Base-by-base conservation (phyloP, 2,113 vertebrate genomes). In the Alligator mississippiensis region DNA sequence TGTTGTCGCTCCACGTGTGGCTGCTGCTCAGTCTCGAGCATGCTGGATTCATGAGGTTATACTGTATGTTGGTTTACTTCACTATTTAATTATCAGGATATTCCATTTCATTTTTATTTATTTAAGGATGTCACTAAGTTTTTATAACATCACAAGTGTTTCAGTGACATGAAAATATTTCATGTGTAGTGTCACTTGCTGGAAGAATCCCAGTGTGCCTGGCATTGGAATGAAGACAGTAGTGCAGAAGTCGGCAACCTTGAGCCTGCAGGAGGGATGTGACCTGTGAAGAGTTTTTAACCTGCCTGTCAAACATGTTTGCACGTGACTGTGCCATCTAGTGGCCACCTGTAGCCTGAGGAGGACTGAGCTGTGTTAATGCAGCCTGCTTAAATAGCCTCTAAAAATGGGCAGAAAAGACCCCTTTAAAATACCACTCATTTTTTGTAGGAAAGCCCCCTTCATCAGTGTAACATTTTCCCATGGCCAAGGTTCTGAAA, bases 111-210 rank as follows among this genome's bases (percentile, higher is more conserved):
- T 47, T 47, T 9, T 57, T 79, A 88, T 87, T 87, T 79, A 87
- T 79, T 90, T 59, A 87, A 24, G 58, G 54, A 57, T 90, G 68
- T 84, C 79, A 59, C 60, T 78, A 61, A 70, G 18, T 57, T 25
- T 88, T 86, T 89, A 87, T 91, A 87, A 84, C 27, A 70, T 87
- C 58, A 30, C 72, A 25, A 74, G 3, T 57, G 17, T 76, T 85
- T 85, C 80, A 16, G 30, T 30, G 17, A 30, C 30, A 18, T 18
- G 16, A 30, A 38, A 58, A 13, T 55, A 1, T 89, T 94, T 89
- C 82, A 1, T 68, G 1, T 55, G 6, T 66, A 18, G 11, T 75
- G 13, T 14, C 2, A 1, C 72, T 47, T 27, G 12, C n/a, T 1
- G 79, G 64, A 61, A 77, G 82, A 47, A 54, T 77, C 22, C 54